A percentile compares a stretch with the other conserved stretches of the same genome.
Conservation (phyloP, 2,113 vertebrate genomes). For the Seriola quinqueradiata region DNA sequence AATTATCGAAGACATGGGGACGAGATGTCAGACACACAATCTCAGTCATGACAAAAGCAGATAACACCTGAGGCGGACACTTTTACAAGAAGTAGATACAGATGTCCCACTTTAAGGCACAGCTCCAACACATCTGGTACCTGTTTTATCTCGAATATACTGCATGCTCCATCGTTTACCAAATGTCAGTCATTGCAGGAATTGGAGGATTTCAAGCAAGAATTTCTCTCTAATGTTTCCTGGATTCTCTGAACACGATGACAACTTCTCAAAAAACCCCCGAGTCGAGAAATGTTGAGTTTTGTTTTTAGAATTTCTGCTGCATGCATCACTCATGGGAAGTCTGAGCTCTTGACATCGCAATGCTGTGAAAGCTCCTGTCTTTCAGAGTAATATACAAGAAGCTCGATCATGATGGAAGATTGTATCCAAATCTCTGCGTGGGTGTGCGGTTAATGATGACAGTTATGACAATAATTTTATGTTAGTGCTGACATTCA, state of each 20-base stretch:
- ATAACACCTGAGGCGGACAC: slow-evolving; percentile 28
- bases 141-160: neutral
- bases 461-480: slow-evolving; percentile 70
- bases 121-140: neutral
- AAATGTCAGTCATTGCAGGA: too few species aligned
- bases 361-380: slow-evolving; percentile 21
- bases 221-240: neutral
- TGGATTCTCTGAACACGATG: neutral
- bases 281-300: neutral
- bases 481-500: slow-evolving; percentile 69
- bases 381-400: slow-evolving; percentile 16
- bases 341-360: slow-evolving; percentile 21
- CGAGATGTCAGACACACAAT: slow-evolving; percentile 22
- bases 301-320: slow-evolving; percentile 10
- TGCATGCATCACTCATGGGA: slow-evolving; percentile 5
- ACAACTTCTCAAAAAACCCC: neutral
- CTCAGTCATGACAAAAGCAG: slow-evolving; percentile 36
- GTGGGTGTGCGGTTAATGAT: slow-evolving; percentile 53
- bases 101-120: neutral
- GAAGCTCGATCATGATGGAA: slow-evolving; percentile 32
- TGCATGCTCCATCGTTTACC: neutral
- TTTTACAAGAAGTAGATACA: neutral
- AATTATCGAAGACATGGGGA: slow-evolving; percentile 35
- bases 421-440: slow-evolving; percentile 54
- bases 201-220: neutral